Percentiles rank a stretch among this genome's conserved stretches.
Conservation (phyloP, 2,888 invertebrate species). For the Xanthorhoe spadicearia region DNA sequence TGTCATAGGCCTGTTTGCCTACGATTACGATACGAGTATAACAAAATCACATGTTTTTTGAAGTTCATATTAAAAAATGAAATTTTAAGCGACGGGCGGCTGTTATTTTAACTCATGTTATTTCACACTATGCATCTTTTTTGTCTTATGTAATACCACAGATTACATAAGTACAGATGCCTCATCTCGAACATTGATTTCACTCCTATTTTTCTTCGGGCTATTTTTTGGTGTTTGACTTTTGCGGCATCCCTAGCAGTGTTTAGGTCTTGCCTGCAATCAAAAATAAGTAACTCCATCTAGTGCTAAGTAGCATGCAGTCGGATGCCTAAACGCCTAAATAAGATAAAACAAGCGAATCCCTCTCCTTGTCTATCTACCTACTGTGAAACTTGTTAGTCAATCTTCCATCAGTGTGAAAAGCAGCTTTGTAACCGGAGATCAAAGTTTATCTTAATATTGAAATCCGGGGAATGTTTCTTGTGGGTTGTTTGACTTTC, state of each 20-base stretch:
- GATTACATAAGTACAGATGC: too few relatives aligned
- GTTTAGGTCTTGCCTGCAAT: too few relatives aligned
- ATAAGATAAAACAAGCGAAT: background rate
- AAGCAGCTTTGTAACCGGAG: slow-evolving; percentile 34
- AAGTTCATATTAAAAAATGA: background rate
- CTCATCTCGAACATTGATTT: too few relatives aligned
- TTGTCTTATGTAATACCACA: too few relatives aligned
- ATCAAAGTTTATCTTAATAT: slow-evolving; percentile 42
- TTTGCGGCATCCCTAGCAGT: too few relatives aligned
- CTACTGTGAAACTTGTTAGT: slow-evolving; percentile 11
- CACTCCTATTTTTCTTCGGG: too few relatives aligned
- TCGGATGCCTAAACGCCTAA: too few relatives aligned
- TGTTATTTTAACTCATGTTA: too few relatives aligned
- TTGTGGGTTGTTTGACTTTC: slow-evolving; percentile 35
- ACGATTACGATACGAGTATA: background rate
- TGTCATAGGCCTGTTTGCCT: background rate
- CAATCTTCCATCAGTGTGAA: slow-evolving; percentile 28
- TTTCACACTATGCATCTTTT: too few relatives aligned
- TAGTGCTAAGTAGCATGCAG: too few relatives aligned
- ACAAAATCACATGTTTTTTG: background rate
- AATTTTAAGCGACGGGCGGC: background rate
- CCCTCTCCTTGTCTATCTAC: background rate
- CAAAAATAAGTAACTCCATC: too few relatives aligned
- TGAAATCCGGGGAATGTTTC: slow-evolving; percentile 40
- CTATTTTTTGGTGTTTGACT: too few relatives aligned